Percentiles rank a stretch among this genome's conserved stretches.
Conservation (phyloP, 2,113 vertebrate genomes). For the Cololabis saira region DNA sequence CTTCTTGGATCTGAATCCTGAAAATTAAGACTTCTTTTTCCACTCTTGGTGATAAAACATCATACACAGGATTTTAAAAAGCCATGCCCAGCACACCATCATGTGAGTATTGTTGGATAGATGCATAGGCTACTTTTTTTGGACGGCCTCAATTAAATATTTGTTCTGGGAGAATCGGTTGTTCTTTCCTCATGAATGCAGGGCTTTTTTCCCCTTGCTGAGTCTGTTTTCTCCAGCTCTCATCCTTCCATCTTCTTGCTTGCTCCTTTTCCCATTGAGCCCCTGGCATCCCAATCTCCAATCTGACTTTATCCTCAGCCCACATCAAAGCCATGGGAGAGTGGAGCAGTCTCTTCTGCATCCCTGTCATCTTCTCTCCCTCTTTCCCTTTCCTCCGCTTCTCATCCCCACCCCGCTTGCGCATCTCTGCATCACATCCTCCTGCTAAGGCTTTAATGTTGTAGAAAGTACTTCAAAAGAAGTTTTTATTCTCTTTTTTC, state of each 20-base stretch:
- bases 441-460: constrained; percentile 64
- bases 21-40: neutral
- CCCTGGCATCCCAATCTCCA: constrained; percentile 69
- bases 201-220: constrained; percentile 22
- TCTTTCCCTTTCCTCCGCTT: constrained; percentile 27
- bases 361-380: constrained; percentile 60
- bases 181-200: constrained; percentile 18
- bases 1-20: neutral
- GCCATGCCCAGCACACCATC: neutral
- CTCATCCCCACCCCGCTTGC: constrained; percentile 33
- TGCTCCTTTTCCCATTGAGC: constrained; percentile 50
- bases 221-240: constrained; percentile 37
- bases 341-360: constrained; percentile 61
- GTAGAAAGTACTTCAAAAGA: constrained; percentile 69
- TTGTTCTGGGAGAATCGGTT: constrained; percentile 6
- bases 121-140: constrained; percentile 2
- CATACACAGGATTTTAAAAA: neutral
- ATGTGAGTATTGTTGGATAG: constrained; percentile 4
- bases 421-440: constrained; percentile 54
- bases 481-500: constrained; percentile 40
- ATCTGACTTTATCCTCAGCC: constrained; percentile 74
- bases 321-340: constrained; percentile 69
- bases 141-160: constrained; percentile 6
- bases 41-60: neutral
- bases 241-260: constrained; percentile 54